A percentile compares a stretch with the other conserved stretches of the same genome.
Evolutionary conservation across 2,888 invertebrate genomes (phyloP).

Genomic region (Idaea aversata): DNA sequence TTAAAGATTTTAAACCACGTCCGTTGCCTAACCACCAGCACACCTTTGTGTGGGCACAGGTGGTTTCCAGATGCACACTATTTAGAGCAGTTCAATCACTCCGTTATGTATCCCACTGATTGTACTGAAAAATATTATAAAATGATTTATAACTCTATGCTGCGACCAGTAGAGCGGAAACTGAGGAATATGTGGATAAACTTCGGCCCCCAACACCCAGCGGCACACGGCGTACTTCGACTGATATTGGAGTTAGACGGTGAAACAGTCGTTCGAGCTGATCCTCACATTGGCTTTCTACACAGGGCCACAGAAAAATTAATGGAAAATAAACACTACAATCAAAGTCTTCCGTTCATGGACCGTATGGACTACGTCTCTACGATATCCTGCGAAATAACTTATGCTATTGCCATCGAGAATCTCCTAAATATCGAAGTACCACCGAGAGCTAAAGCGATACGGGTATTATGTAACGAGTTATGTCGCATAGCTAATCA

Average conservation of each 20-base stretch:
- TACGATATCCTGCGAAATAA: conserved; percentile 90
- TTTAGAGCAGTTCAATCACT: conserved; percentile 74
- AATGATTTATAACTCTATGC: conserved; percentile 52
- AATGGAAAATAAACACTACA: conserved; percentile 93
- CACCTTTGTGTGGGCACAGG: conserved; percentile 40
- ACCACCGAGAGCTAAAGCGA: conserved; percentile 89
- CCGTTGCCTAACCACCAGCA: conserved; percentile 38
- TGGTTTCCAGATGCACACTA: conserved; percentile 86
- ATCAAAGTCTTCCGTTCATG: conserved; percentile 91
- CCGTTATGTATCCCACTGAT: conserved; percentile 80
- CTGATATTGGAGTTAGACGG: conserved; percentile 90
- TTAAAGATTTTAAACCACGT: conserved; percentile 11
- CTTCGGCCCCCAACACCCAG: conserved; percentile 95
- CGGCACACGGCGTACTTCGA: conserved; percentile 93
- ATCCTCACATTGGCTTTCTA: conserved; percentile 92
- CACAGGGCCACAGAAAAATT: conserved; percentile 95
- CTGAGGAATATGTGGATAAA: conserved; percentile 86
- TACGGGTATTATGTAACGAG: conserved; percentile 88
- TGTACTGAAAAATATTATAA: conserved; percentile 56
- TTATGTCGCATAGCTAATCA: conserved; percentile 90
- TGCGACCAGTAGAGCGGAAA: conserved; percentile 77
- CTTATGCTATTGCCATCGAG: conserved; percentile 89
- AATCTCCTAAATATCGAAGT: conserved; percentile 89
- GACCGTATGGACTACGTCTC: conserved; percentile 94
- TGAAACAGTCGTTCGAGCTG: conserved; percentile 88